Evolutionary conservation across 2,797 vertebrate species (phyloP).

Genomic region (Acropternis orthonyx): DNA sequence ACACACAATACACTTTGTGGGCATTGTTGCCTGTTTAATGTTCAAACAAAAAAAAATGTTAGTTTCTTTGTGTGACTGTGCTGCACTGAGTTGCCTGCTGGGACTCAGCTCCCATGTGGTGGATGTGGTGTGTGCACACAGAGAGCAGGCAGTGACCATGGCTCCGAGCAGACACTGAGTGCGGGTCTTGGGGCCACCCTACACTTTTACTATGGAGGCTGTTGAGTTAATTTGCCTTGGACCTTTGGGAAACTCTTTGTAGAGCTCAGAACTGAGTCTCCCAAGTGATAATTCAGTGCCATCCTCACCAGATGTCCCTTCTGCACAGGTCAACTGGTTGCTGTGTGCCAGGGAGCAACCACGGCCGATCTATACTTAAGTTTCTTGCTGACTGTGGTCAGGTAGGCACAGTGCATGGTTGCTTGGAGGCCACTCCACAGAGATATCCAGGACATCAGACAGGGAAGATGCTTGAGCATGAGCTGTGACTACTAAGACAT

Average conservation of each 20-base stretch:
- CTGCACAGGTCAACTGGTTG: not conserved
- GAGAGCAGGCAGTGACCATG: not conserved
- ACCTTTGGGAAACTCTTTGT: not conserved
- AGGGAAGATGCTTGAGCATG: not conserved
- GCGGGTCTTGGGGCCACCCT: not conserved
- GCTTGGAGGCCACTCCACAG: not conserved
- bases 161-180: not conserved
- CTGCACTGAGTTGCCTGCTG: not conserved
- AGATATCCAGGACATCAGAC: not conserved
- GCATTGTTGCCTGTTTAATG: slow-evolving; percentile 47
- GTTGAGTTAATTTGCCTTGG: not conserved
- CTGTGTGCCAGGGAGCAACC: not conserved
- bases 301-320: not conserved
- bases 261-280: not conserved
- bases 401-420: fast-evolving
- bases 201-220: not conserved
- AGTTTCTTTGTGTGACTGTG: not conserved
- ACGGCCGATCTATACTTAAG: fast-evolving
- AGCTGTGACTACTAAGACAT: not conserved
- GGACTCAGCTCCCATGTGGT: not conserved
- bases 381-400: not conserved
- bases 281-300: not conserved
- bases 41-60: slow-evolving; percentile 25
- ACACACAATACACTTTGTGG: not conserved
- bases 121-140: not conserved